phyloP scores from a whole-genome alignment of 2,113 vertebrate species.

The Mesoclemmys tuberculata region DNA sequence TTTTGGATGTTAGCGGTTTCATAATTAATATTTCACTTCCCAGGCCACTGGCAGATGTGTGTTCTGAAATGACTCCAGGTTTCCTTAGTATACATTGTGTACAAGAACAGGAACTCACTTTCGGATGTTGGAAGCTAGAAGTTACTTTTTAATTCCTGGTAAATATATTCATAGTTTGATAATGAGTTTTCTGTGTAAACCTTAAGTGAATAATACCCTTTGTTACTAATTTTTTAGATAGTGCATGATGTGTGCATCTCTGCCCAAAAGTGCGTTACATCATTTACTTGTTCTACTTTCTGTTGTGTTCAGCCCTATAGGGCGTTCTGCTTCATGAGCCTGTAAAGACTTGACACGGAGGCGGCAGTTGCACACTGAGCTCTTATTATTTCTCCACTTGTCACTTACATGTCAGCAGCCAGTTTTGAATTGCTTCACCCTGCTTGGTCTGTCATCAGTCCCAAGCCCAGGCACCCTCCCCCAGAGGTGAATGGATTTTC shows the following conservation, averaged over 20 bases:
- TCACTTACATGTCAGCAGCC: neutral
- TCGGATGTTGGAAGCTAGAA: neutral
- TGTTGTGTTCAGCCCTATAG: neutral
- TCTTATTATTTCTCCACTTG: neutral
- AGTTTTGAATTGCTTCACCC: neutral
- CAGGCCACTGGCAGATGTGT: accelerated
- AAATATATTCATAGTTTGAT: neutral
- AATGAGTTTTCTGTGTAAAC: slow-evolving; percentile 9
- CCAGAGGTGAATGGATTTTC: neutral
- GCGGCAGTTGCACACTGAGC: neutral
- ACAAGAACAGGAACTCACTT: neutral
- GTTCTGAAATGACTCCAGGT: neutral
- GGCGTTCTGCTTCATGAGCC: neutral
- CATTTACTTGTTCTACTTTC: neutral
- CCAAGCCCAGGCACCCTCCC: neutral
- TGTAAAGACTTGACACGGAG: slow-evolving; percentile 12
- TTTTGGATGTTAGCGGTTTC: neutral
- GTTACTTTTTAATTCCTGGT: neutral
- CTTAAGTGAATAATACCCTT: neutral
- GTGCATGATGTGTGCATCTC: neutral
- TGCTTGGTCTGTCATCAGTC: neutral
- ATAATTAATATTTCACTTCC: neutral
- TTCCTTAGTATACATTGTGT: neutral
- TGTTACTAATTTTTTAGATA: slow-evolving; percentile 16
- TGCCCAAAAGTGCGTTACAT: neutral